A percentile compares a stretch with the other conserved stretches of the same genome.
phyloP scores from a whole-genome alignment of 1,140 invertebrate genomes.

The Pollicipes pollicipes region DNA sequence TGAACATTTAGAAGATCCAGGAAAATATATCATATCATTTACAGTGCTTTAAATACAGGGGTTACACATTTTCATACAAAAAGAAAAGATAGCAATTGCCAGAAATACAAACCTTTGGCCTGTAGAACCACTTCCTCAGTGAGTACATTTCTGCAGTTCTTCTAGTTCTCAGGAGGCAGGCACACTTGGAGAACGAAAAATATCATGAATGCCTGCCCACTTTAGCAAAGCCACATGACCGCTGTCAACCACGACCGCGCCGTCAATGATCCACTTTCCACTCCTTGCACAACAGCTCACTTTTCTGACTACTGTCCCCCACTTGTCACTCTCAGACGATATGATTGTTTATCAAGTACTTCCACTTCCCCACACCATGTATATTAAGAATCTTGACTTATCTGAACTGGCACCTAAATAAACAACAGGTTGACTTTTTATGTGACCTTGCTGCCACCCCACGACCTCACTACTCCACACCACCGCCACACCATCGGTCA shows the following conservation, averaged over 20 bases:
- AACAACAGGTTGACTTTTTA: conserved; percentile 9
- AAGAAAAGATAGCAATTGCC: no score
- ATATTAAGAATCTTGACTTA: no score
- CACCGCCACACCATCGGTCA: no score
- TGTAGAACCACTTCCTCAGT: conserved; percentile 76
- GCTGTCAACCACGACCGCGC: not conserved
- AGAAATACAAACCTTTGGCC: conserved; percentile 83
- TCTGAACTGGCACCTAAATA: no score
- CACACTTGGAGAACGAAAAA: conserved; percentile 16
- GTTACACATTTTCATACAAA: no score
- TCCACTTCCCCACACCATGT: no score
- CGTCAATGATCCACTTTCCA: conserved; percentile 3
- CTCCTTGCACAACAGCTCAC: not conserved
- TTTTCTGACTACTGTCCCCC: not conserved
- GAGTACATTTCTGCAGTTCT: conserved; percentile 62
- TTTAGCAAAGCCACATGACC: not conserved
- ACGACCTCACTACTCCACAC: no score
- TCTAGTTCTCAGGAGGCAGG: conserved; percentile 11
- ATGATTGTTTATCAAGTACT: conserved; percentile 9
- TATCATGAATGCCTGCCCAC: conserved; percentile 15
- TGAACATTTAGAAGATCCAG: no score
- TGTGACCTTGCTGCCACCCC: no score
- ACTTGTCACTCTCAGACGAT: conserved; percentile 7
- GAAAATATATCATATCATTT: no score
- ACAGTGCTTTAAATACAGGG: no score